phyloP scores from a whole-genome alignment of 2,113 vertebrate species.

The Recurvirostra avosetta region DNA sequence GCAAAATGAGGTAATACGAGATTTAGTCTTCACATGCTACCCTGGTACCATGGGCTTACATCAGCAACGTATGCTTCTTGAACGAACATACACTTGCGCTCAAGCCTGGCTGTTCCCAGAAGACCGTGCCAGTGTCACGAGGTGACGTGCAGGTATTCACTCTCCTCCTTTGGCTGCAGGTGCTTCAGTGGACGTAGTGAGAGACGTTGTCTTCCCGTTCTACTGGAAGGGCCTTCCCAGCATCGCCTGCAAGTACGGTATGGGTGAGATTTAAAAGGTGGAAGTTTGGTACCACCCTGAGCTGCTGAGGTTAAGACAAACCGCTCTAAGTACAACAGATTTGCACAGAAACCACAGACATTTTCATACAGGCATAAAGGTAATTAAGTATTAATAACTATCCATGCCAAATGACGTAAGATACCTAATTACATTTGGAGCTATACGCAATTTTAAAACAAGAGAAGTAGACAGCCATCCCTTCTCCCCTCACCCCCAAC shows the following conservation, averaged over 20 bases:
- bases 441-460: background rate
- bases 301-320: background rate
- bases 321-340: background rate
- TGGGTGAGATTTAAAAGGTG: background rate
- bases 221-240: constrained; percentile 84
- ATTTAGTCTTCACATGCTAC: too few relatives aligned
- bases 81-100: too few relatives aligned
- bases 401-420: background rate
- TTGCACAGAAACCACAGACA: background rate
- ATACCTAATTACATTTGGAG: background rate
- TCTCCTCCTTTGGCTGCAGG: constrained; percentile 83
- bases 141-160: constrained; percentile 46
- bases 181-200: constrained; percentile 84
- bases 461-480: background rate
- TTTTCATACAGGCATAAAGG: background rate
- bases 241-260: constrained; percentile 72
- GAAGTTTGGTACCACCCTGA: background rate
- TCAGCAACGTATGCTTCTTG: too few relatives aligned
- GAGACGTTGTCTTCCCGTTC: constrained; percentile 84
- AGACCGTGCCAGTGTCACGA: too few relatives aligned
- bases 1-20: too few relatives aligned
- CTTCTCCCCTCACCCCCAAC: background rate
- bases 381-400: background rate
- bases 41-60: too few relatives aligned
- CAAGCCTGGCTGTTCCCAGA: too few relatives aligned